Base-by-base conservation (phyloP, 2,113 vertebrate genomes). In the Triplophysa siluroides region DNA sequence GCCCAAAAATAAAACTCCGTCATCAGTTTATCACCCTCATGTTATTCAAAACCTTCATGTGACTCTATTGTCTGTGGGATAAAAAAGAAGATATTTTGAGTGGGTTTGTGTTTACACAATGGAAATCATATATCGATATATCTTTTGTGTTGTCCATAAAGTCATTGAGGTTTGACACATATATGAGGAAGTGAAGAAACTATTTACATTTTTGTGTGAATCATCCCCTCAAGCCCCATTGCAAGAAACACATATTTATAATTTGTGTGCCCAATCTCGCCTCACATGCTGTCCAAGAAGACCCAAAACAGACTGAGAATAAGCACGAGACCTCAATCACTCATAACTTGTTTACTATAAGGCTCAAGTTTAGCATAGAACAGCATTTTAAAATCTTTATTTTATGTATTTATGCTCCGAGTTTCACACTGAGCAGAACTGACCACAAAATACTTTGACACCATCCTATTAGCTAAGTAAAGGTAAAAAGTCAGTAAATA, bases 401-500 rank as follows among this genome's bases (percentile, higher is more conserved):
- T 61, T n/a, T 33, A 13, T 62, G 23, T 62, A 61, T 43, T 75
- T 33, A 74, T 74, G 56, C 4, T 16, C 29, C 12, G 14, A 29
- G 29, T 58, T 75, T 2, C 38, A 62, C 21, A 47, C 24, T 61
- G 26, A 62, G 41, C 21, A 62, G n/a, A 62, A 33, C 54, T 45
- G 8, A 13, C 11, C 18, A 56, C 52, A 18, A 62, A 52, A 9
- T 56, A 18, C 1, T n/a, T 56, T 58, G 1, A 75, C 54, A 78
- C 78, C 84, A 72, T 91, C 89, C 88, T 62, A 79, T 76, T 52
- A 77, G 65, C 77, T 88, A 91, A 93, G 92, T 91, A 90, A 84
- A 78, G 87, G 87, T 89, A 90, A 88, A 87, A 89, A 88, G 87
- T 88, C 90, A 91, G 88, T 90, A 78, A 88, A 91, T 88, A 87